A percentile compares a stretch with the other conserved stretches of the same genome.
These are phyloP conservation scores for Himalopsyche japonica DNA, from an alignment of 2,888 invertebrate genomes.

Conservation along the genomic window DNA sequence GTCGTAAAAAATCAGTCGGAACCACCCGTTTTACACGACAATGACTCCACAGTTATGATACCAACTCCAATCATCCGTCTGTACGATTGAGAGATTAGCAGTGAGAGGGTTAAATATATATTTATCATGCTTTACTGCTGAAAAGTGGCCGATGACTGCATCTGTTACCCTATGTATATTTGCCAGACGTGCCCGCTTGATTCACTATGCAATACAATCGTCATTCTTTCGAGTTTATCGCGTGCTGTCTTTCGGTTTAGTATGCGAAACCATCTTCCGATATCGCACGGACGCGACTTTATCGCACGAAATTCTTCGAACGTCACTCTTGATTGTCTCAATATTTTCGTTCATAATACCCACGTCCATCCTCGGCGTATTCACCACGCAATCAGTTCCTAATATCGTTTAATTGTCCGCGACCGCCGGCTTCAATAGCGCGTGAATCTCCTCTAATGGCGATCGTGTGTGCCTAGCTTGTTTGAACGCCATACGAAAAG, in stretches of 20 bases:
- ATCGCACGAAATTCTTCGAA: not conserved
- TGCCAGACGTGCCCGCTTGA: not conserved
- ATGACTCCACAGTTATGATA: no score
- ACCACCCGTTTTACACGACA: no score
- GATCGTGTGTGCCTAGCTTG: not conserved
- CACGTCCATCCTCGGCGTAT: not conserved
- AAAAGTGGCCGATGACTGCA: no score
- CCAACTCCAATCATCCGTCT: no score
- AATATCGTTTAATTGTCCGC: not conserved
- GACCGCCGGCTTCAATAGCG: not conserved
- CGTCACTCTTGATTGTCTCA: not conserved
- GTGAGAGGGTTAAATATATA: no score
- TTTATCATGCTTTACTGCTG: no score
- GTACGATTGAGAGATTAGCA: no score
- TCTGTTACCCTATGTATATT: no score
- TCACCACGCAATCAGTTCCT: not conserved
- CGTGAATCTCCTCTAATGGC: not conserved
- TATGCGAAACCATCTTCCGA: not conserved
- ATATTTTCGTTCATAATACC: not conserved
- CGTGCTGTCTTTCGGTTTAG: not conserved
- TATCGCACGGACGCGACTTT: not conserved
- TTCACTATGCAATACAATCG: not conserved
- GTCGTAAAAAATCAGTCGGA: no score
- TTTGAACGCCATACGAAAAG: not conserved
- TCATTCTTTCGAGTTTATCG: not conserved